Evolutionary conservation across 2,797 vertebrate species (phyloP), one percentile per base, ranked within the genome.

Genomic region (Sitta carolinensis): DNA sequence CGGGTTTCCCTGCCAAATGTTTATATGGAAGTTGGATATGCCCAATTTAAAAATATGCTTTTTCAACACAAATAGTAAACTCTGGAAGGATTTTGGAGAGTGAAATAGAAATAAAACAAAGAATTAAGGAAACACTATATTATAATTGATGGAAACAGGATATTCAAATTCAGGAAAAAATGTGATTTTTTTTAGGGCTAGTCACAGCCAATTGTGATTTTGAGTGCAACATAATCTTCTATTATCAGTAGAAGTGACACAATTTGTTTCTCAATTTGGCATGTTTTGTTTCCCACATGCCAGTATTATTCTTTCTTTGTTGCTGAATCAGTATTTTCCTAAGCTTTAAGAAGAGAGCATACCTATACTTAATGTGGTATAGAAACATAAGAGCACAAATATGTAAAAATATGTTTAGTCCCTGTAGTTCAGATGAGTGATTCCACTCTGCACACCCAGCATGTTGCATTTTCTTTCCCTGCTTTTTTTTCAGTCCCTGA

Each of bases 21-120:
- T 97, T 94, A 94, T 87, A 89, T 95, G 96, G 91, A 97, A 95
- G 89, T 95, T 88, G 90, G 93, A 95, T 97, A 97, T 93, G 73
- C 72, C 40, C 84, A 97, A 97, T 97, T 96, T 97, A 82, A 97
- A 97, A 98, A 96, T 95, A 97, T 96, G 93, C 51, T 96, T 93
- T 95, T 77, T 84, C 87, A 95, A 93, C 47, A 85, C 93, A 94
- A 97, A 95, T 91, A 97, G 91, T 90, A 97, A 96, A 97, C 87
- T 79, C 75, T 96, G 74, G 52, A 79, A 95, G 57, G 74, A 94
- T 85, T 93, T 97, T 93, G 96, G 78, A 91, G 95, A 96, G 43
- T 93, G 82, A 91, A 91, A 36, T 30, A 73, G 70, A 97, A 97
- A 84, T 85, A 96, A 85, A 93, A 93, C 50, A 90, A 95, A 94